phyloP scores from a whole-genome alignment of 2,888 invertebrate genomes.

The Celastrina argiolus region DNA sequence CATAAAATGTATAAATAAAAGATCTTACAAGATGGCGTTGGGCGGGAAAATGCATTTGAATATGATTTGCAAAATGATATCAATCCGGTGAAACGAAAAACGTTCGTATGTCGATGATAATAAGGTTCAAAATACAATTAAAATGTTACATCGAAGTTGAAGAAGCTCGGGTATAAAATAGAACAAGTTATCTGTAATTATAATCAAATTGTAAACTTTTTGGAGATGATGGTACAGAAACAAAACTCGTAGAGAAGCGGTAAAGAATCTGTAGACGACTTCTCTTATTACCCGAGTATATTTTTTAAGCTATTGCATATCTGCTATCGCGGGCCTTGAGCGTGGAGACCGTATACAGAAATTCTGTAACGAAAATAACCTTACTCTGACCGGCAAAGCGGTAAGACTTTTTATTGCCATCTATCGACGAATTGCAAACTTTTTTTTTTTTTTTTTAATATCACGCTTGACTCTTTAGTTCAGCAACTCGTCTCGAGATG shows the following conservation, averaged over 20 bases:
- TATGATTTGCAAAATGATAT: slow-evolving; percentile 6
- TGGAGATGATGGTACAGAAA: background rate
- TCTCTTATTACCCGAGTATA: background rate
- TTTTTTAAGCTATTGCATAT: too few relatives aligned
- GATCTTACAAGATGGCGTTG: background rate
- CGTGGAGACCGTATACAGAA: too few relatives aligned
- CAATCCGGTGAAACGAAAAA: background rate
- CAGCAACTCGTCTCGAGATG: too few relatives aligned
- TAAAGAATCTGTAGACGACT: background rate
- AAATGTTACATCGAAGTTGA: background rate
- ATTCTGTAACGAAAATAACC: too few relatives aligned
- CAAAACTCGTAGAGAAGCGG: background rate
- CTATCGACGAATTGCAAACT: too few relatives aligned
- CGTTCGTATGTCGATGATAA: background rate
- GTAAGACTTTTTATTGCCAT: too few relatives aligned
- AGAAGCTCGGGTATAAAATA: background rate
- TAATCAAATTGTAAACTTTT: slow-evolving; percentile 1
- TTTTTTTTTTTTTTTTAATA: too few relatives aligned
- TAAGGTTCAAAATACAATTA: background rate
- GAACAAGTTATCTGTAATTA: slow-evolving; percentile 1
- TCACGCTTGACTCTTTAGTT: too few relatives aligned
- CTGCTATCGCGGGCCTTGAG: too few relatives aligned
- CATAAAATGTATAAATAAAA: slow-evolving; percentile 13
- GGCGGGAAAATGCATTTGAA: slow-evolving; percentile 3
- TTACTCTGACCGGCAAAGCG: too few relatives aligned